Base-by-base conservation (phyloP, 1,140 invertebrate species). In the Zaprionus tsacasi region DNA sequence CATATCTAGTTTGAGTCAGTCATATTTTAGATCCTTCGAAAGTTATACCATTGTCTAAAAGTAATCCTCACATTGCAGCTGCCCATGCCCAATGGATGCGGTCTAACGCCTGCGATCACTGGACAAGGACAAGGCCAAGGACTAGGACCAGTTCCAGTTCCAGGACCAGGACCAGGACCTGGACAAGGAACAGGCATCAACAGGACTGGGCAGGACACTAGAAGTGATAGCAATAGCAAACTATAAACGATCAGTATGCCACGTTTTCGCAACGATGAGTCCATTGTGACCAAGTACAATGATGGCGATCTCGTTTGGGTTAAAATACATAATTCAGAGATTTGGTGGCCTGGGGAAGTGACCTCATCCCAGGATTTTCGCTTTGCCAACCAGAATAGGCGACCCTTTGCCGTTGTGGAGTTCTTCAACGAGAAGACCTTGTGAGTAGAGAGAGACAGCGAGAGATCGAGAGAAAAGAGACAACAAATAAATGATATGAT, bases 301-400 rank as follows among this genome's bases (percentile, higher is more conserved):
- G 95, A 95, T 75, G 96, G 95, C 50, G 96, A 97, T 76, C 93
- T 97, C 59, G 96, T 97, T 59, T 97, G 96, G 96, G 96, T 97
- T 2, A 97, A 97, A 91, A 92, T 97, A 27, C 85, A 83, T 48
- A 94, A 95, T 11, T 71, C 81, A 10, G 94, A 94, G 11, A 95
- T 94, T 79, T 96, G 96, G 95, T 97, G 96, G 96, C 96, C 96
- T 38, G 96, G 96, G 7, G 95, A 96, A 91, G 96, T 97, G 48
- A 94, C 95, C 40, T 94, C 94, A 48, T 91, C 94, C 10, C 76
- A 82, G 48, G 57, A 91, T 30, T 74, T 79, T 64, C 78, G 78
- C 7, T 89, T 60, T 11, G 21, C 93, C 94, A 52, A 94, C 70
- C 94, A 95, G 67, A 95, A 94, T 70, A 96, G 96, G 81, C 94